Base-by-base conservation (phyloP, 2,888 invertebrate species). In the Orthosia cruda region DNA sequence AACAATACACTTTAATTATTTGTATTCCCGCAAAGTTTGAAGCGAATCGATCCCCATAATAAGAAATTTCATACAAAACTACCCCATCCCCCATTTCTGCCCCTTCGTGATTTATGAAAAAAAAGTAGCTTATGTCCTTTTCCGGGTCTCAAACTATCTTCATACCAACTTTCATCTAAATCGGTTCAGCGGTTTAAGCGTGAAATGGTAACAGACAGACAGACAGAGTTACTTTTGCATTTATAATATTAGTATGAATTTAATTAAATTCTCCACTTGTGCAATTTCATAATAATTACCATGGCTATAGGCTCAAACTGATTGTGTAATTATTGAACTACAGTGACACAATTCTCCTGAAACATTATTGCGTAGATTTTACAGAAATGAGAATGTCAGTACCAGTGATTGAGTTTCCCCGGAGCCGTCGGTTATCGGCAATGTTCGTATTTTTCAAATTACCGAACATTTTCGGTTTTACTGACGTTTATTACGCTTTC, bases 351-450 rank as follows among this genome's bases (percentile, higher is more conserved):
- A 4, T 5, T 15, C 16, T 16, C 11, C 16, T 47, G 20, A 59
- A 67, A 20, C 26, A 26, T 49, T 26, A 63, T 5, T 23, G 12
- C 20, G 20, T 15, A 12, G 49, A 64, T 69, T 58, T 55, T 45
- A 45, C 68, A 73, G 40, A 72, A 70, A 71, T 47, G 57, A 58
- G 49, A 50, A 54, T 71, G 84, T 81, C 81, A 71, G n/a, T 58
- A 40, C 45, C 77, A 81, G 67, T 72, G 63, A 84, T 84, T 78
- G 71, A 71, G 54, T 72, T 61, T 45, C 20, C 40, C 54, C 7
- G 40, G 20, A 78, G 18, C 18, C 23, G 12, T 11, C 23, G 49
- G 26, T 57, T 45, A 55, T 40, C 50, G 26, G 26, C 52, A 16
- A 40, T 55, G 45, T 49, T 55, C 13, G 11, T 49, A 69, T 47